Conservation (phyloP, 2,797 vertebrate species). For the Pelobates cultripes region DNA sequence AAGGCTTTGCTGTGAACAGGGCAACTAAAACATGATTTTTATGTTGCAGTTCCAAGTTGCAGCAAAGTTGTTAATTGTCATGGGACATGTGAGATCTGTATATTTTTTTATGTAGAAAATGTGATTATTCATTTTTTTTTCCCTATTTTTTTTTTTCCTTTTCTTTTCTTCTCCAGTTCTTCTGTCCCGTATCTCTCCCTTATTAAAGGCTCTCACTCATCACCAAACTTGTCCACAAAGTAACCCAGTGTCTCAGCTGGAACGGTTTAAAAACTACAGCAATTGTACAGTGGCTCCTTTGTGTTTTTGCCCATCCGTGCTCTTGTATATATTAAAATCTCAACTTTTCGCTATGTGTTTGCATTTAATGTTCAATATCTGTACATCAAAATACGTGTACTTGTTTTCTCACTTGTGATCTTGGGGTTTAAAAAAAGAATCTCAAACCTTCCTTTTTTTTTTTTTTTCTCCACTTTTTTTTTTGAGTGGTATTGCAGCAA, state of each 20-base stretch:
- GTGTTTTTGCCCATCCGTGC: conserved; percentile 74
- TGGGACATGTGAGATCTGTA: conserved; percentile 74
- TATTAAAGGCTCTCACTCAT: conserved; percentile 65
- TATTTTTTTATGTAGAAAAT: conserved; percentile 81
- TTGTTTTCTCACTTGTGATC: background rate
- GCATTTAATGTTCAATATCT: conserved; percentile 72
- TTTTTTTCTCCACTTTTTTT: too few relatives aligned
- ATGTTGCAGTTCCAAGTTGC: conserved; percentile 56
- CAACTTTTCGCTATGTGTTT: conserved; percentile 71
- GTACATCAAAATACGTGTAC: conserved; percentile 54
- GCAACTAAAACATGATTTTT: conserved; percentile 65
- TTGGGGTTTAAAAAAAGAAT: background rate
- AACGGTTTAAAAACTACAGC: conserved; percentile 80
- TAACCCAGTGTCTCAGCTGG: conserved; percentile 67
- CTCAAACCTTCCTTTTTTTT: too few relatives aligned
- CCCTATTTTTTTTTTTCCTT: conserved; percentile 29
- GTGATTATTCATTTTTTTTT: conserved; percentile 69
- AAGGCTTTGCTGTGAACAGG: conserved; percentile 23
- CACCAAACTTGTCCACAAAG: conserved; percentile 68
- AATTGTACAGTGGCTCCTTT: conserved; percentile 73
- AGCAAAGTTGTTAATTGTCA: conserved; percentile 63
- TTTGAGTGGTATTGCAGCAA: too few relatives aligned
- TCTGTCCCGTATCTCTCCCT: conserved; percentile 64
- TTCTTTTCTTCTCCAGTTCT: conserved; percentile 61
- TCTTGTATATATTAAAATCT: conserved; percentile 77